A percentile compares a stretch with the other conserved stretches of the same genome.
phyloP scores from a whole-genome alignment of 2,113 vertebrate genomes.

The Lagopus muta region DNA sequence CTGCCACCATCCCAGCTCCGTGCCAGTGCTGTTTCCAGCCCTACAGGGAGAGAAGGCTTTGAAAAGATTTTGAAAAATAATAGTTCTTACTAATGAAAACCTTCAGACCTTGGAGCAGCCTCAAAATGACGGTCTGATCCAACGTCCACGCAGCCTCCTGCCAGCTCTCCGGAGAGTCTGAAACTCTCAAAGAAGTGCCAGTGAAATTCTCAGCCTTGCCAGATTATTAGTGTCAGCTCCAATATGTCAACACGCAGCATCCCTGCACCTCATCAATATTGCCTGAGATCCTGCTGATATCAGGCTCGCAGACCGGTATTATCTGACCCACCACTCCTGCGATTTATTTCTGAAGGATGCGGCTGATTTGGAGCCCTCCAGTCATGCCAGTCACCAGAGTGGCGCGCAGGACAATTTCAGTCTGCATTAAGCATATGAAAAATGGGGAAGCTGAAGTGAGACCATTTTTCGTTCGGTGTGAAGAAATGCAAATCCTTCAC shows the following conservation, averaged over 20 bases:
- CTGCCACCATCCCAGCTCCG: constrained; percentile 27
- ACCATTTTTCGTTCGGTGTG: not conserved
- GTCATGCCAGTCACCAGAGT: fast-evolving
- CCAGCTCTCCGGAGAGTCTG: not conserved
- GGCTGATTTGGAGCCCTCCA: not conserved
- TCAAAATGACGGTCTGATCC: not conserved
- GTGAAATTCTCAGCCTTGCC: not conserved
- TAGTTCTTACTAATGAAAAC: constrained; percentile 32
- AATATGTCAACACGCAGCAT: not conserved
- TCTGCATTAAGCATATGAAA: not conserved
- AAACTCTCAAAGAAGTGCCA: not conserved
- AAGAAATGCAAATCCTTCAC: not conserved
- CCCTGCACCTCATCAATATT: not conserved
- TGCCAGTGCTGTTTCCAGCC: not conserved
- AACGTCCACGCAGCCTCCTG: not conserved
- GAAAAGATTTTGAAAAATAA: constrained; percentile 40
- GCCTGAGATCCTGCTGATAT: not conserved
- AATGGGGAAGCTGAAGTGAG: not conserved
- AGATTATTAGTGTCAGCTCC: constrained; percentile 16
- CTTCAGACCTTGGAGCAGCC: constrained; percentile 6
- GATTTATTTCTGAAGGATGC: not conserved
- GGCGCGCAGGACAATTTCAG: not conserved
- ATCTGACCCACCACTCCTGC: not conserved
- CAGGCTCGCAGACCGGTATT: not conserved
- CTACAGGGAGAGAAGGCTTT: not conserved